phyloP scores from a whole-genome alignment of 2,888 invertebrate genomes.

The Drosophila mimetica region DNA sequence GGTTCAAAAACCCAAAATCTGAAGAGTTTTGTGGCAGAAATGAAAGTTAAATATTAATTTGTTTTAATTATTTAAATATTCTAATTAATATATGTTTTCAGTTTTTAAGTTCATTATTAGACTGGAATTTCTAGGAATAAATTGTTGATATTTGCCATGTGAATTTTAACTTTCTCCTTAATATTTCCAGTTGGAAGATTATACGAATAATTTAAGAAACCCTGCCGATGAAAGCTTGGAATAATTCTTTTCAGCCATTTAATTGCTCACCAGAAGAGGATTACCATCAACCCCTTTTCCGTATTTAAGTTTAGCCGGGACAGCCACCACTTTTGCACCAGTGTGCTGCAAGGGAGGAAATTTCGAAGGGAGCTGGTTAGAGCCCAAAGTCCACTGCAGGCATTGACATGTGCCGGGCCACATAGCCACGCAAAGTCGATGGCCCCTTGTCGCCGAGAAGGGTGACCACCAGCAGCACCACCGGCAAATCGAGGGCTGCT shows the following conservation, averaged over 20 bases:
- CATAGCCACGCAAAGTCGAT: constrained; percentile 44
- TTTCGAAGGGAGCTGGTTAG: constrained; percentile 8
- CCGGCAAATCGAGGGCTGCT: constrained; percentile 48
- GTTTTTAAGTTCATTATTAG: no score
- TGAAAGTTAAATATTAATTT: no score
- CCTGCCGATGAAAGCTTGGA: not conserved
- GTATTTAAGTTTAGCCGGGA: not conserved
- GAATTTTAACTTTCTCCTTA: not conserved
- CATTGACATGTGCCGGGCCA: constrained; percentile 80
- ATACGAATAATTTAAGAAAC: not conserved
- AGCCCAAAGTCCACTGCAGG: constrained; percentile 56
- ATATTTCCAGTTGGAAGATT: constrained; percentile 1
- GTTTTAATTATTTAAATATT: not conserved
- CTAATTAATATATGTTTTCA: no score
- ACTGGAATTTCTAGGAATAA: no score
- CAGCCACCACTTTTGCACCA: constrained; percentile 26
- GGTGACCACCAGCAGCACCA: constrained; percentile 57
- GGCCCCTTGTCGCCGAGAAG: constrained; percentile 53
- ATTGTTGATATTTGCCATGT: no score
- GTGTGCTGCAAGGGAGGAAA: constrained; percentile 50
- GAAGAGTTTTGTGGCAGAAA: not conserved
- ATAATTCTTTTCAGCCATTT: not conserved
- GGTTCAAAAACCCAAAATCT: not conserved
- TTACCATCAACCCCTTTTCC: not conserved
- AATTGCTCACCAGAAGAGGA: not conserved